Conservation (phyloP, 2,113 vertebrate genomes). For the Pachypanchax playfairii region DNA sequence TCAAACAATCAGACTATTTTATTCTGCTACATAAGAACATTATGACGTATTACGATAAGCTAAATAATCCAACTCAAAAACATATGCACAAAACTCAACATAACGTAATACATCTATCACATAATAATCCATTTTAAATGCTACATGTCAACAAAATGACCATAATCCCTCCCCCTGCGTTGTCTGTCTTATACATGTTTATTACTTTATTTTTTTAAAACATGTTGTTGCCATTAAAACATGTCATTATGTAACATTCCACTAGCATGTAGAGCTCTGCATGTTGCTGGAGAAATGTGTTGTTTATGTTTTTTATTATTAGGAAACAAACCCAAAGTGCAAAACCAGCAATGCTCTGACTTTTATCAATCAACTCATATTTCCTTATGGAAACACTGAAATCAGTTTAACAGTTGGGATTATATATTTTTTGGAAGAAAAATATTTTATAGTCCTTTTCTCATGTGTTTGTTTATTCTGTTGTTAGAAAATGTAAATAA, state of each 20-base stretch:
- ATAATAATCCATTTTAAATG: constrained; percentile 67
- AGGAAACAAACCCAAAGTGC: not conserved
- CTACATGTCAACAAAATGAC: constrained; percentile 62
- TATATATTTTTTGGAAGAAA: not conserved
- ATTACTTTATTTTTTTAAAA: constrained; percentile 27
- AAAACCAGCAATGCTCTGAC: no score
- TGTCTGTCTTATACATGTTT: constrained; percentile 28
- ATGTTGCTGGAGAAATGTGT: not conserved
- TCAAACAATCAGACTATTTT: constrained; percentile 50
- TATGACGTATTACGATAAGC: constrained; percentile 73
- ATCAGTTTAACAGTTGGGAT: no score
- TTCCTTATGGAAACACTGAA: no score
- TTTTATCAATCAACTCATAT: no score
- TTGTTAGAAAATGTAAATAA: no score
- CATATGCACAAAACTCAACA: constrained; percentile 53
- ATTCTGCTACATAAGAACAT: constrained; percentile 57
- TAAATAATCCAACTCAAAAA: constrained; percentile 71
- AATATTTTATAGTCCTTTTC: not conserved
- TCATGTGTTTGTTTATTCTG: not conserved
- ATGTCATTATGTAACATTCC: constrained; percentile 38
- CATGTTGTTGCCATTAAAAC: constrained; percentile 19
- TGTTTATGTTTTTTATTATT: constrained; percentile 2
- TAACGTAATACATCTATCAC: constrained; percentile 56
- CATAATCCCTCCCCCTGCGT: constrained; percentile 18
- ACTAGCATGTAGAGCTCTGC: not conserved